phyloP scores from a whole-genome alignment of 1,140 invertebrate species.

The Eupristina koningsbergeri region DNA sequence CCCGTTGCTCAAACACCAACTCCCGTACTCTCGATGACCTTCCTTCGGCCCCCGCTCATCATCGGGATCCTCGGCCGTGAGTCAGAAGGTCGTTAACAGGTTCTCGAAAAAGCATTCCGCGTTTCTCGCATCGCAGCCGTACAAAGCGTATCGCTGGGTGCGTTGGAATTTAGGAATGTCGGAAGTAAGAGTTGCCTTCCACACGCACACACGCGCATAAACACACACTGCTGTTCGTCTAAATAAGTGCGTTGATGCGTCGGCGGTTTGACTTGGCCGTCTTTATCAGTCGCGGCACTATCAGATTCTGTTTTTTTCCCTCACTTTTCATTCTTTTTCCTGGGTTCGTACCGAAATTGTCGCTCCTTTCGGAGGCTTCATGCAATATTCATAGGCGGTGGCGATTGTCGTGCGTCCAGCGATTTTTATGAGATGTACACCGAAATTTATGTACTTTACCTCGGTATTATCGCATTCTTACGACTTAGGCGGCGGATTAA shows the following conservation, averaged over 20 bases:
- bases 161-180: constrained; percentile 24
- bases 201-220: background rate
- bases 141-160: background rate
- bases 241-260: background rate
- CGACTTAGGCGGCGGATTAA: constrained; percentile 10
- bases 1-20: constrained; percentile 2
- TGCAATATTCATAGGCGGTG: constrained; percentile 43
- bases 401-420: constrained; percentile 21
- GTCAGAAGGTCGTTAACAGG: constrained; percentile 21
- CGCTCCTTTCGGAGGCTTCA: constrained; percentile 31
- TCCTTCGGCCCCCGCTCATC: background rate
- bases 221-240: no score
- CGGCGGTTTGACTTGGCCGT: no score
- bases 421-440: constrained; percentile 19
- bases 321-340: background rate
- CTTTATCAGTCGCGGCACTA: background rate
- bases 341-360: background rate
- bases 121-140: background rate
- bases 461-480: constrained; percentile 10
- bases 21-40: background rate
- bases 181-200: constrained; percentile 13
- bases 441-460: constrained; percentile 16
- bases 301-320: background rate
- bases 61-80: constrained; percentile 26
- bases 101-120: constrained; percentile 17